Base-by-base conservation (phyloP, 2,113 vertebrate genomes). In the Physeter macrocephalus region DNA sequence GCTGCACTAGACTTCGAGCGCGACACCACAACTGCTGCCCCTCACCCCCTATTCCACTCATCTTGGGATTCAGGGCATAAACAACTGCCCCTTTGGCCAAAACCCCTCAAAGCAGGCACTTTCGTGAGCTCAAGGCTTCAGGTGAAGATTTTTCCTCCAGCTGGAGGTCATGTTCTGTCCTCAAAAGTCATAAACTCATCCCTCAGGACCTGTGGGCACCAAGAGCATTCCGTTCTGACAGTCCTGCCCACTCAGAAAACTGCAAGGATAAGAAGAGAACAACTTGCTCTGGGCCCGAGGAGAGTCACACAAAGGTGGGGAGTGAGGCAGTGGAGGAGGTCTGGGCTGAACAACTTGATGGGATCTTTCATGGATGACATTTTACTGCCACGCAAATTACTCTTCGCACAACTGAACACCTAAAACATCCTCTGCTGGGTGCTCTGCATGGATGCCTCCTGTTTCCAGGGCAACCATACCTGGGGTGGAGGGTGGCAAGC, bases 401-500 rank as follows among this genome's bases (percentile, higher is more conserved):
- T 71, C 82, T 61, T 23, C 0, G 0, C 20, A 62, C 4, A 29
- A 29, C 36, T 8, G 41, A 31, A 54, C 95, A 71, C 59, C 81
- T 57, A 46, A 59, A 8, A 29, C 54, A 31, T 9, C 39, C n/a
- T 78, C 64, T 66, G 10, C 74, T 61, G 10, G n/a, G 64, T 15
- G 7, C 5, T 8, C 20, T 43, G 66, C 66, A 59, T 13, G 36
- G 72, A 78, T 67, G 78, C 64, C 54, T 94, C 71, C 43, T 39
- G 52, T 95, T 92, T 88, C 90, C 87, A 89, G 14, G 78, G 69
- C 87, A 87, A 81, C 82, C 46, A 80, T 43, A 54, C 66, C 81
- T 62, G 34, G 54, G 80, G 27, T 75, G 14, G 61, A 78, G 49
- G 62, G 59, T 34, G n/a, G 61, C 31, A 39, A 77, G 41, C 25